Percentiles rank a stretch among this genome's conserved stretches.
These are phyloP conservation scores for Hylia prasina DNA, from an alignment of 2,113 vertebrate species.

Conservation along the genomic window DNA sequence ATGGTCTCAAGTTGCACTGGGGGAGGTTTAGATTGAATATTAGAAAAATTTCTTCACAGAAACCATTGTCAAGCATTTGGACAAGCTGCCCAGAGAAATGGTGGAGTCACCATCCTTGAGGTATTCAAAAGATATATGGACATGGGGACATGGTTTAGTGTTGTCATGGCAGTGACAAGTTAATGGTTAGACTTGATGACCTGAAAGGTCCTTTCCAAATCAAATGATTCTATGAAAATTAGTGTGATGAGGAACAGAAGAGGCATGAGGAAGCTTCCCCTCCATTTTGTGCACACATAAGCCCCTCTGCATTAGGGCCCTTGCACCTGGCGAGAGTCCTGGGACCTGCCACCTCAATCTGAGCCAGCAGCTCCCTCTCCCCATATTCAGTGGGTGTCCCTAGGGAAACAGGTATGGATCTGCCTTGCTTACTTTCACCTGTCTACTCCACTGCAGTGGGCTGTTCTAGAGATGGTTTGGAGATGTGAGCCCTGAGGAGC, in stretches of 20 bases:
- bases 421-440: neutral
- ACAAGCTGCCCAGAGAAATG: neutral
- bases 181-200: neutral
- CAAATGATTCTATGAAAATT: neutral
- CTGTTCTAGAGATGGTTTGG: neutral
- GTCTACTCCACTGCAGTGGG: neutral
- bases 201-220: neutral
- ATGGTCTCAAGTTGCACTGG: neutral
- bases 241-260: neutral
- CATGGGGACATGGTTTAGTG: neutral
- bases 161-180: neutral
- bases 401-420: rapidly evolving
- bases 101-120: neutral
- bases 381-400: neutral
- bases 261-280: neutral
- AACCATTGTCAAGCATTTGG: neutral
- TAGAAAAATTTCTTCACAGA: neutral
- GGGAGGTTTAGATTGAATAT: neutral
- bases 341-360: neutral
- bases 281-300: rapidly evolving
- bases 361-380: neutral
- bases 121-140: neutral
- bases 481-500: neutral
- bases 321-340: rapidly evolving
- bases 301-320: neutral